Conservation (phyloP, 2,888 invertebrate species). For the Tenthredo scrophulariae region DNA sequence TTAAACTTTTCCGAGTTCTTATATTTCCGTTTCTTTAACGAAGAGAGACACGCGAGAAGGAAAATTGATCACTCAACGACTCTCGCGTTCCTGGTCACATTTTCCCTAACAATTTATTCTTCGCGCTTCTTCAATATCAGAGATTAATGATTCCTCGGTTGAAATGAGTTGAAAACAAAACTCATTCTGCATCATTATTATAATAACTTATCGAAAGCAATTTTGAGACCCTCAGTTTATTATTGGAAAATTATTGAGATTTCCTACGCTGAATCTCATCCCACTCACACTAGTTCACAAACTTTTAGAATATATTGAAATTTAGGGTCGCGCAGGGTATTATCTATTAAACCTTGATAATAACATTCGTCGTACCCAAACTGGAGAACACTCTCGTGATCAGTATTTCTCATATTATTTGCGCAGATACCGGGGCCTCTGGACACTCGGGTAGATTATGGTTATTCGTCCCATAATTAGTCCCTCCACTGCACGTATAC, state of each 20-base stretch:
- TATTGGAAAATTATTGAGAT: not conserved
- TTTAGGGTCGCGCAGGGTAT: not conserved
- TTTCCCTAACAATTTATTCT: slow-evolving; percentile 25
- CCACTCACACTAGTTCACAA: not conserved
- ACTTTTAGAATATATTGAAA: slow-evolving; percentile 29
- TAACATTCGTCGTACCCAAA: slow-evolving; percentile 10
- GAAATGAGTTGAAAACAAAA: slow-evolving; percentile 9
- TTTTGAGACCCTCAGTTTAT: not conserved
- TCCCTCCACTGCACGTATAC: not conserved
- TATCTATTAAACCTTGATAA: slow-evolving; percentile 29
- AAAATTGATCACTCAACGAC: slow-evolving; percentile 31
- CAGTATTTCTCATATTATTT: slow-evolving; percentile 24
- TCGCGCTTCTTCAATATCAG: slow-evolving; percentile 29
- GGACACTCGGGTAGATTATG: slow-evolving; percentile 20
- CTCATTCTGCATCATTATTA: not conserved
- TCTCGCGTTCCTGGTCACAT: not conserved
- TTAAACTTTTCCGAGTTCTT: not conserved
- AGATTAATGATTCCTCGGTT: slow-evolving; percentile 21
- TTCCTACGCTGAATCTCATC: not conserved
- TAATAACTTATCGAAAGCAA: not conserved
- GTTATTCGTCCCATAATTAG: not conserved
- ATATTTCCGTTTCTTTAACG: not conserved
- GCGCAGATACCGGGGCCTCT: slow-evolving; percentile 1
- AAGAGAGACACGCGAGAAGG: slow-evolving; percentile 22
- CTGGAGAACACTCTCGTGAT: slow-evolving; percentile 8